A percentile compares a stretch with the other conserved stretches of the same genome.
phyloP scores from a whole-genome alignment of 2,113 vertebrate species.

The Pomatostomus ruficeps region DNA sequence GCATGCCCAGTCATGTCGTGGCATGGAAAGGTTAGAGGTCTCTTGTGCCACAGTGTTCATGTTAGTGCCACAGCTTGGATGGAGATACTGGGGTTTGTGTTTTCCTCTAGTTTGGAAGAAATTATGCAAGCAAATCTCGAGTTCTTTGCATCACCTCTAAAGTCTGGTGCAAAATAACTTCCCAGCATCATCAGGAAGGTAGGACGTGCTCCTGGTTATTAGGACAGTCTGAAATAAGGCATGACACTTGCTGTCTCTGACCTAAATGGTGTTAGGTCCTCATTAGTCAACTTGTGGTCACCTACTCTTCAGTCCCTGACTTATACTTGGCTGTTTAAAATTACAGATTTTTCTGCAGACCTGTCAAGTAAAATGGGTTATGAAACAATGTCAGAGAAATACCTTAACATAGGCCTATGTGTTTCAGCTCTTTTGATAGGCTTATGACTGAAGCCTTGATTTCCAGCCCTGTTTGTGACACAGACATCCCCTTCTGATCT shows the following conservation, averaged over 20 bases:
- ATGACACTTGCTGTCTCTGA: background rate
- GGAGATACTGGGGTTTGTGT: background rate
- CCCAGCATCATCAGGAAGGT: background rate
- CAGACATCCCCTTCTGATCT: background rate
- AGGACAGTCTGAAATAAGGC: background rate
- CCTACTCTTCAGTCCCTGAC: background rate
- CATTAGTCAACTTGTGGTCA: accelerated
- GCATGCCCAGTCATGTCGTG: background rate
- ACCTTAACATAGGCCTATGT: too few relatives aligned
- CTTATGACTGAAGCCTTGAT: background rate
- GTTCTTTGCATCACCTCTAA: background rate
- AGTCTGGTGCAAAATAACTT: background rate
- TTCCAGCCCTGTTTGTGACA: background rate
- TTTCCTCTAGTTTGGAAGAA: background rate
- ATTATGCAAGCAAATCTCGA: background rate
- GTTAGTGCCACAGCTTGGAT: background rate
- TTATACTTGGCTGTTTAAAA: background rate
- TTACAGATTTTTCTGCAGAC: background rate
- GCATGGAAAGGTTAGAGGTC: background rate
- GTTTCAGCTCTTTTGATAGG: background rate
- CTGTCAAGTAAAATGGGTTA: background rate
- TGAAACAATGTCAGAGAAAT: background rate
- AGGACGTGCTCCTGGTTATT: background rate
- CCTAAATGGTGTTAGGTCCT: background rate
- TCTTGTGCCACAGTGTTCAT: background rate